Evolutionary conservation across 2,797 vertebrate genomes (phyloP), one percentile per base, ranked within the genome.

Genomic region (Enteromius viviparus): DNA sequence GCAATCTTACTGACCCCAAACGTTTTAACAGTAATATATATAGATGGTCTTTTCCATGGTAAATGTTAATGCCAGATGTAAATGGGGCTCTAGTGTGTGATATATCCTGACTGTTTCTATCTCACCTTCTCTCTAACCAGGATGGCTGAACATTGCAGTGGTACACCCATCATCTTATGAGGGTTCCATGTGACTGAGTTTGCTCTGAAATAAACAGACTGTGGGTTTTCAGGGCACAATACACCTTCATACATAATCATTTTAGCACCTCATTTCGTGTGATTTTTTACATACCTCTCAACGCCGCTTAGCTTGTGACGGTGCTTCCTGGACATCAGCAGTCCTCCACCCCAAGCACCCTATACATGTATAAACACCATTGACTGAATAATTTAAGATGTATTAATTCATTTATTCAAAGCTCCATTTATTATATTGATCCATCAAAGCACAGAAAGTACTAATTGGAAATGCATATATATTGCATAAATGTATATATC

Each of bases 101-200:
- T 23, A 21, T 6, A 10, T 70, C 29, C 9, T 42, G 6, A 29
- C 5, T 15, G 58, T 60, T 14, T 60, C 42, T 29, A 49, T 86
- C 51, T 92, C 84, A 99, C 98, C 97, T 99, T 98, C 90, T 99
- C 98, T 91, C 95, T 95, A 91, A 99, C 95, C 78, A 99, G 96
- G 92, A 99, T 97, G 82, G 98, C 97, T 1, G 98, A 99, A 86
- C 98, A 99, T 89, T 99, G 98, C 55, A 99, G 93, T 65, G 98
- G 94, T 83, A 97, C 98, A 0, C 97, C 97, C 98, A 99, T 99
- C 97, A 99, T 99, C 94, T 99, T 99, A 92, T 99, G 98, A 71
- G 98, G 98, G 90, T 97, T 97, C 96, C 96, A 97, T 81, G 96
- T 97, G 85, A 97, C 96, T 2, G 96, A 97, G 89, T 94, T 95